phyloP scores from a whole-genome alignment of 2,888 invertebrate genomes.

The Lithodes maja region DNA sequence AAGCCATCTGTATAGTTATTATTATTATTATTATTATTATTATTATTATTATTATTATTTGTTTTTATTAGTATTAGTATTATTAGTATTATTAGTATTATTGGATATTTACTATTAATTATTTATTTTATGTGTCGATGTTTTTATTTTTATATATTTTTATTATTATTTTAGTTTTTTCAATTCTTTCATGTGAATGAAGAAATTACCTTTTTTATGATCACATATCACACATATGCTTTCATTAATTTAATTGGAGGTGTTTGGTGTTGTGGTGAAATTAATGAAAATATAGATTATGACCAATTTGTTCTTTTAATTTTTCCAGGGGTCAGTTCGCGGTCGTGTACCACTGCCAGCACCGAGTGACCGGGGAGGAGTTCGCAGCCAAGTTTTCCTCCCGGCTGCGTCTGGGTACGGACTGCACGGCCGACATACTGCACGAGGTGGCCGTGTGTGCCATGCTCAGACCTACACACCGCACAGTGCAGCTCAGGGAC shows the following conservation, averaged over 20 bases:
- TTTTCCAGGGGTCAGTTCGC: constrained; percentile 96
- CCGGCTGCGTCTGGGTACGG: constrained; percentile 77
- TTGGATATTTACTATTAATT: neutral
- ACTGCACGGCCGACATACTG: constrained; percentile 83
- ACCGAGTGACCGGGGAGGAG: constrained; percentile 88
- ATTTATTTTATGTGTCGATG: neutral
- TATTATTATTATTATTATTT: neutral
- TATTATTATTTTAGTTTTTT: neutral
- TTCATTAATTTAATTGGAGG: too few species aligned
- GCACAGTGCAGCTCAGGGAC: constrained; percentile 93
- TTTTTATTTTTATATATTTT: neutral
- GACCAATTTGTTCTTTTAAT: neutral
- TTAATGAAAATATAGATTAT: neutral
- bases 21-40: constrained; percentile 4
- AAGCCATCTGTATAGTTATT: neutral
- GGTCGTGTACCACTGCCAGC: constrained; percentile 92
- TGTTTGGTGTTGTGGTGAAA: too few species aligned
- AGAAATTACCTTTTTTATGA: neutral
- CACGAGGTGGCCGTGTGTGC: constrained; percentile 96
- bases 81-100: too few species aligned
- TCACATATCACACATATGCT: neutral
- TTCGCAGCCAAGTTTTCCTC: constrained; percentile 94
- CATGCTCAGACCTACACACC: constrained; percentile 86
- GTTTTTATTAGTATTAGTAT: too few species aligned
- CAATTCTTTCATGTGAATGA: neutral